A percentile compares a stretch with the other conserved stretches of the same genome.
phyloP scores from a whole-genome alignment of 1,140 invertebrate species.

The Alviniconcha marisindica region DNA sequence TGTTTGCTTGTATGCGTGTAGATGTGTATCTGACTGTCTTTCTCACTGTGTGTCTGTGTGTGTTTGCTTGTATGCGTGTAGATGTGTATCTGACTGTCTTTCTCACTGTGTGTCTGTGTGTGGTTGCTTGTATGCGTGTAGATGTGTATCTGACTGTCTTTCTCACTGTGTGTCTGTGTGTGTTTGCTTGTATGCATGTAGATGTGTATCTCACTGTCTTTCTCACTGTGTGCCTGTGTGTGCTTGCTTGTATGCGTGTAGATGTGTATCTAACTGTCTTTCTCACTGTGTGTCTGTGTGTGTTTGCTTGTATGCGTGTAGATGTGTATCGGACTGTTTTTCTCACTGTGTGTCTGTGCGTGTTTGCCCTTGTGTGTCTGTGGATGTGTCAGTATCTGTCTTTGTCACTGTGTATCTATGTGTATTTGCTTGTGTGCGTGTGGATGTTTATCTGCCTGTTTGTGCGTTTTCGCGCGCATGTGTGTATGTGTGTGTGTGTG shows the following conservation, averaged over 20 bases:
- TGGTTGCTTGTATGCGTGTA: too few relatives aligned
- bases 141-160: too few relatives aligned
- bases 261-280: neutral
- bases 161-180: too few relatives aligned
- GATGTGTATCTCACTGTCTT: too few relatives aligned
- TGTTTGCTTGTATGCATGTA: too few relatives aligned
- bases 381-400: neutral
- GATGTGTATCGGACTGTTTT: neutral
- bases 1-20: too few relatives aligned
- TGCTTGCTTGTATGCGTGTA: neutral
- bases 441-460: neutral
- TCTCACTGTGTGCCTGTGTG: neutral
- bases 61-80: too few relatives aligned
- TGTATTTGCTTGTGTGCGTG: neutral
- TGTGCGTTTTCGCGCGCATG: neutral
- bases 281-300: neutral
- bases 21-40: too few relatives aligned
- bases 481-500: neutral
- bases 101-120: neutral
- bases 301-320: neutral
- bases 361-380: neutral
- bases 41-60: too few relatives aligned
- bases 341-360: neutral
- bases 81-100: too few relatives aligned
- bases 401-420: conserved; percentile 1